Evolutionary conservation across 2,113 vertebrate species (phyloP), one percentile per base, ranked within the genome.

Genomic region (Aptenodytes forsteri): DNA sequence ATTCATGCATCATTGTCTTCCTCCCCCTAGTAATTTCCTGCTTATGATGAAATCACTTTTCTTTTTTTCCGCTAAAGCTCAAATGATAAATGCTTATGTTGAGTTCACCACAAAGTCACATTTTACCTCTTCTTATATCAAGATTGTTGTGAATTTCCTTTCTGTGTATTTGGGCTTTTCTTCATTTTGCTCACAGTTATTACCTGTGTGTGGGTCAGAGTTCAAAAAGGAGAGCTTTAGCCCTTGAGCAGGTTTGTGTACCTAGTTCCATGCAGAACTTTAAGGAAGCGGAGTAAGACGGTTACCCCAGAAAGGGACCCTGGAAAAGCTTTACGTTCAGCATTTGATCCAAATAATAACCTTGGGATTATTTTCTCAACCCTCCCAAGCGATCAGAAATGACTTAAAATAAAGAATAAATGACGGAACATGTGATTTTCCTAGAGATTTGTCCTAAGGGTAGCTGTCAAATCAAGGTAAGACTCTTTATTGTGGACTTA

Each of bases 11-110:
- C 83, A 55, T 32, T 83, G 88, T 93, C 87, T 84, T 87, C 59
- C 56, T 92, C 65, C 83, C 76, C 90, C 88, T 14, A 92, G 80
- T 72, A 87, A 92, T 90, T 89, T 96, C 67, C 65, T 86, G 42
- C 64, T 62, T 75, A 50, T 13, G 65, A 71, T 78, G 44, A 82
- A 92, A 92, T 55, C 0, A 4, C 22, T 83, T 83, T 50, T 69
- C 47, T 66, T 79, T 76, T 76, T 79, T 66, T 1, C 7, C 23
- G 36, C 58, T 87, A 71, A 93, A 91, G n/a, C 32, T 89, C 55
- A 71, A 70, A 30, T 71, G n/a, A 49, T 50, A 83, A 75, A 89
- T 70, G 69, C 55, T 77, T 72, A 69, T 64, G 59, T 34, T 84
- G 61, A 80, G n/a, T 47, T 92, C 87, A 87, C 72, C 71, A 76